Base-by-base conservation (phyloP, 2,888 invertebrate genomes). In the Megaustenia siamemsis region DNA sequence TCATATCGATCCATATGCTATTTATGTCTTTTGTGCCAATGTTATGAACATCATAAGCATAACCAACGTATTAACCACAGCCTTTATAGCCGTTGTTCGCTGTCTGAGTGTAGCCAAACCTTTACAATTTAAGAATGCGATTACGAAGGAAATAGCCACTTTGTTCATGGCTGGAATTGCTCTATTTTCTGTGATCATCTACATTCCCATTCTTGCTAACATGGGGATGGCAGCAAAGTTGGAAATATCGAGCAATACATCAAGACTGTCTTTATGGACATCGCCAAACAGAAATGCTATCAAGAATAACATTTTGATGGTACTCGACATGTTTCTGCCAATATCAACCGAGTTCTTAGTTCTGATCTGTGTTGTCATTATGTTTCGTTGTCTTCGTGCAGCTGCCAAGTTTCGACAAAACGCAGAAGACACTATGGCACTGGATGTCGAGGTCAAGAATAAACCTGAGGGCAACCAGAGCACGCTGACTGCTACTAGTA, bases 71-170 rank as follows among this genome's bases (percentile, higher is more conserved):
- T 32, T 73, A 24, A 73, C 40, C 40, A 73, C 73, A 18, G 60
- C 73, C 1, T 82, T 60, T 60, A 56, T 82, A 38, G 82, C 73
- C 4, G 73, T 82, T 6, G 60, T 43, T 3, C n/a, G 73, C 4
- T 82, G 82, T 32, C 28, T 60, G 45, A 73, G 82, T 32, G 73
- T 82, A 24, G 82, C 73, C 10, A 73, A 15, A 40, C 82, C 82
- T 1, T 75, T 82, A 15, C 82, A 82, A 18, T 82, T 82, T 69
- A 82, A 82, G 40, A 49, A 28, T 8, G 32, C 4, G 0, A 73
- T 82, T 56, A 73, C 60, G 2, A 71, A 18, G 21, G 21, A 12
- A n/a, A 10, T n/a, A 49, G 38, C 82, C 21, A n/a, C 35, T 43
- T n/a, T 56, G 12, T 28, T 63, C 2, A 56, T 49, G 8, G n/a